Conservation (phyloP, 2,888 invertebrate genomes). For the Girardia tigrina region DNA sequence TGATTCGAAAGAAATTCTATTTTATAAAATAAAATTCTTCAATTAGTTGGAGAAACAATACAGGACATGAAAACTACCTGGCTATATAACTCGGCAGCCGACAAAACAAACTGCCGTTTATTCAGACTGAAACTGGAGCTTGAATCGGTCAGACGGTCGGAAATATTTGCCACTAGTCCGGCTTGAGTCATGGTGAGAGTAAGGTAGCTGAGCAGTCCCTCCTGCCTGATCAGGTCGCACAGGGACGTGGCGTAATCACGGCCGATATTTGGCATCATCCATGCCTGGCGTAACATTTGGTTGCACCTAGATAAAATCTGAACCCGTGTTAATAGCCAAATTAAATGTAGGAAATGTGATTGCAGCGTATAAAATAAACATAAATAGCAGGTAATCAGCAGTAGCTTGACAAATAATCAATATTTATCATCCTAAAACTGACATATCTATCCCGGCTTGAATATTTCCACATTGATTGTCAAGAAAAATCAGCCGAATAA, state of each 20-base stretch:
- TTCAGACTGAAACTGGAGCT: not conserved
- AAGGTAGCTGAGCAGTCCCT: slow-evolving; percentile 16
- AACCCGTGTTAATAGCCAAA: too few species aligned
- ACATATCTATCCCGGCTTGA: not conserved
- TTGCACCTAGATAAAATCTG: slow-evolving; percentile 11
- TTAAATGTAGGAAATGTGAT: too few species aligned
- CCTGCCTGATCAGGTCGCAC: slow-evolving; percentile 1
- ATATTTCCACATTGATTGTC: not conserved
- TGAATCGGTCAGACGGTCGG: not conserved
- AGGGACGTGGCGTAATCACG: slow-evolving; percentile 29
- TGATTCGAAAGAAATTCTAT: too few species aligned
- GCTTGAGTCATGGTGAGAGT: slow-evolving; percentile 26
- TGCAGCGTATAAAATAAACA: too few species aligned
- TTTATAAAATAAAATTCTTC: too few species aligned
- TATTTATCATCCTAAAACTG: not conserved
- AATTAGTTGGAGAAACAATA: too few species aligned
- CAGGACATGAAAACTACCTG: not conserved
- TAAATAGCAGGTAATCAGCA: too few species aligned
- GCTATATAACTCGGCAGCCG: not conserved
- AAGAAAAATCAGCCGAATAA: too few species aligned
- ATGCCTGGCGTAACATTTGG: slow-evolving; percentile 20
- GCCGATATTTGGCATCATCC: slow-evolving; percentile 27
- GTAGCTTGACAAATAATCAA: too few species aligned
- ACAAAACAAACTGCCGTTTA: not conserved
- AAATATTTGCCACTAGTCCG: not conserved